These are phyloP conservation scores for Percopsis transmontana DNA, from an alignment of 2,113 vertebrate genomes.

Conservation along the genomic window DNA sequence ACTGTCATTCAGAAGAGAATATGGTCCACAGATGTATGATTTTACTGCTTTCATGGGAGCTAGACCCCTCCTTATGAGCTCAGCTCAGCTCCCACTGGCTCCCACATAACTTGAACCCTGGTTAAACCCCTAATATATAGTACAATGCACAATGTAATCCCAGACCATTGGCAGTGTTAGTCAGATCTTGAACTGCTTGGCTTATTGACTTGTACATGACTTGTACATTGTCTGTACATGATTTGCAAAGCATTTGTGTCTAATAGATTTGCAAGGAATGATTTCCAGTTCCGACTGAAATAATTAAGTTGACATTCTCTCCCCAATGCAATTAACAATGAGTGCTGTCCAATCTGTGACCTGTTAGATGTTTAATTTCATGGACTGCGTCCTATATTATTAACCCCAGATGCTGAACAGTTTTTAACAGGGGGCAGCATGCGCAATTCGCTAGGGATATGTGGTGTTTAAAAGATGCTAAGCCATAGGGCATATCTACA, in stretches of 20 bases:
- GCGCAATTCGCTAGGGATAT: slow-evolving; percentile 36
- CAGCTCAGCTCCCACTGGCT: too few species aligned
- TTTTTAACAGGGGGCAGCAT: slow-evolving; percentile 29
- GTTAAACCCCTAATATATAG: too few species aligned
- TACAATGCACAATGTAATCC: too few species aligned
- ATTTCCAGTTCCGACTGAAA: slow-evolving; percentile 63
- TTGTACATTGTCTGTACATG: slow-evolving; percentile 58
- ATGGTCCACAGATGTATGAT: too few species aligned
- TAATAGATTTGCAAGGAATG: slow-evolving; percentile 70
- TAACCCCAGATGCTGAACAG: slow-evolving; percentile 11
- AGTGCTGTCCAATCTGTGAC: slow-evolving; percentile 63
- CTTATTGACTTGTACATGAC: slow-evolving; percentile 62
- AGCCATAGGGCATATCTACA: slow-evolving; percentile 44
- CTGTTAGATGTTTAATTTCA: slow-evolving; percentile 71
- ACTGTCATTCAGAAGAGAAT: too few species aligned
- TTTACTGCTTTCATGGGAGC: too few species aligned
- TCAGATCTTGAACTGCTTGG: slow-evolving; percentile 32
- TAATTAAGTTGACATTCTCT: slow-evolving; percentile 76
- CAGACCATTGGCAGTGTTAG: slow-evolving; percentile 9
- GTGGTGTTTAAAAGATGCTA: slow-evolving; percentile 32
- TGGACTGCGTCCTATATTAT: slow-evolving; percentile 52
- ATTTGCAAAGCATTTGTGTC: slow-evolving; percentile 66
- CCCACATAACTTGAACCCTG: too few species aligned
- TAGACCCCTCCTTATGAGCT: too few species aligned
- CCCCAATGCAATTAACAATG: slow-evolving; percentile 67